Evolutionary conservation across 2,888 invertebrate species (phyloP).

Genomic region (Diaphora mendica): DNA sequence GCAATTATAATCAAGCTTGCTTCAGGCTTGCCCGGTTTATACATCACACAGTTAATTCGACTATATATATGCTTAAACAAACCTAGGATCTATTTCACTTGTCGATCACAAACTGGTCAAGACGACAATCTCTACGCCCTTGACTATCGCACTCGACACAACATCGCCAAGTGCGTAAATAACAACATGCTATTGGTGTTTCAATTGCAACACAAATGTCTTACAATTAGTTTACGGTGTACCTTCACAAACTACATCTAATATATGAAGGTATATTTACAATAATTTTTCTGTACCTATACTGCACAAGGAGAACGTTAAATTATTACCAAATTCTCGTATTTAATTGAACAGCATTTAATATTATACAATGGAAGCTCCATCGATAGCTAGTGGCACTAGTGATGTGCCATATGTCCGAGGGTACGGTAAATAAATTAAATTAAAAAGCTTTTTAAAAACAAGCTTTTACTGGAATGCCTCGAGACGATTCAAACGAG

Average conservation of each 20-base stretch:
- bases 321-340: constrained; percentile 24
- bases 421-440: not conserved
- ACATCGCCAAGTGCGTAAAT: not conserved
- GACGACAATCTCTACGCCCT: constrained; percentile 49
- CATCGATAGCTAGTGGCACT: not conserved
- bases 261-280: constrained; percentile 10
- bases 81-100: constrained; percentile 59
- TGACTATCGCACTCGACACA: constrained; percentile 22
- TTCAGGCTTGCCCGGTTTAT: constrained; percentile 30
- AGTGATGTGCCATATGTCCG: not conserved
- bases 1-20: not conserved
- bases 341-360: not conserved
- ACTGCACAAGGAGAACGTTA: constrained; percentile 7
- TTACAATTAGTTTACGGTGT: constrained; percentile 1
- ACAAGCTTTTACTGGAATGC: too few species aligned
- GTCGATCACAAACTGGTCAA: constrained; percentile 58
- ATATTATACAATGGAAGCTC: not conserved
- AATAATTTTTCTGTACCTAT: constrained; percentile 3
- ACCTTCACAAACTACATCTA: constrained; percentile 6
- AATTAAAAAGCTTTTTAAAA: too few species aligned
- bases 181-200: not conserved
- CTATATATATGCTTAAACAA: constrained; percentile 56
- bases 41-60: constrained; percentile 41
- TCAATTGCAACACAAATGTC: not conserved
- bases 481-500: too few species aligned